Evolutionary conservation across 2,888 invertebrate species (phyloP).

Genomic region (Protodeltote pygarga): DNA sequence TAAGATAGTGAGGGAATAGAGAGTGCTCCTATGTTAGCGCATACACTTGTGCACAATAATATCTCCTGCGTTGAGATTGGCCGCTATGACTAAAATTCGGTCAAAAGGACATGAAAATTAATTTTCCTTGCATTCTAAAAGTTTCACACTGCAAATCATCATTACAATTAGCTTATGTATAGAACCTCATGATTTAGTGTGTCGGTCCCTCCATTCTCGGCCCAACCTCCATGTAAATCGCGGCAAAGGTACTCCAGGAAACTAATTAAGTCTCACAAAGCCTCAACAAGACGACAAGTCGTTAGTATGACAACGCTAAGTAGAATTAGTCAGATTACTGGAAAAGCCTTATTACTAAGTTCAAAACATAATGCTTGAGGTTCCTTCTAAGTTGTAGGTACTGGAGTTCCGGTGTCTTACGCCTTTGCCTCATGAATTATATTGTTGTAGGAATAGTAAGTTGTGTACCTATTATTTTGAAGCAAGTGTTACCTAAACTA

Average conservation of each 20-base stretch:
- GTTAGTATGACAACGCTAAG: slow-evolving; percentile 21
- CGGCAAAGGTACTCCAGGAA: neutral
- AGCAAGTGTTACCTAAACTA: too few species aligned
- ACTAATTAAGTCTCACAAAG: slow-evolving; percentile 11
- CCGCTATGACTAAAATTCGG: too few species aligned
- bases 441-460: neutral
- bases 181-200: too few species aligned
- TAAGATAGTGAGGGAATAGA: too few species aligned
- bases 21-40: too few species aligned
- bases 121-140: too few species aligned
- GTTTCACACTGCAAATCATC: too few species aligned
- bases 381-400: slow-evolving; percentile 15
- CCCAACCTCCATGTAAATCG: neutral
- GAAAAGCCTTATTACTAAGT: slow-evolving; percentile 27
- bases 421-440: slow-evolving; percentile 1
- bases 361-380: slow-evolving; percentile 29
- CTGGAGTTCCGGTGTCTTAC: neutral
- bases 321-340: slow-evolving; percentile 36
- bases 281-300: slow-evolving; percentile 3
- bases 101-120: too few species aligned
- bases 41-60: too few species aligned
- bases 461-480: neutral
- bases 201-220: too few species aligned
- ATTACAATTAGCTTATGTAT: too few species aligned
- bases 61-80: too few species aligned